Conservation (phyloP, 1,140 invertebrate species). For the Bombus waltoni region DNA sequence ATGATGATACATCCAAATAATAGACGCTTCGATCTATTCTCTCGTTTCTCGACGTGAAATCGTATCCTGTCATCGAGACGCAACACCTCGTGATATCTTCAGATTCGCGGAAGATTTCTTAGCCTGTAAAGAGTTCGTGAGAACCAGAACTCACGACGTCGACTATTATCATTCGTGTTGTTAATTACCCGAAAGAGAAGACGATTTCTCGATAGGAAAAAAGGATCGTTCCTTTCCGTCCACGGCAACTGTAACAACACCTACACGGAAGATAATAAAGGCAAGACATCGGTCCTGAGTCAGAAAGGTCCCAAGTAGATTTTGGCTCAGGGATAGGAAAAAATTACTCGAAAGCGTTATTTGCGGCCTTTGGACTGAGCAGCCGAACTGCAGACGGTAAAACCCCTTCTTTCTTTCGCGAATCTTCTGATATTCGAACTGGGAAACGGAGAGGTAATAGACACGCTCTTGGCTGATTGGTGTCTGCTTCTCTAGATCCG, state of each 20-base stretch:
- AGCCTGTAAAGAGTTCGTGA: background rate
- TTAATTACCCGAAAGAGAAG: background rate
- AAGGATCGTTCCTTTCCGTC: conserved; percentile 35
- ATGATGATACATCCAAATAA: background rate
- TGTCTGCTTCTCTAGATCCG: conserved; percentile 1
- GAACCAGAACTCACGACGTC: background rate
- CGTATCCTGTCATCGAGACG: background rate
- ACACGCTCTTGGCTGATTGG: conserved; percentile 25
- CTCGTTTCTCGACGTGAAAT: background rate
- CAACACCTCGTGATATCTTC: background rate
- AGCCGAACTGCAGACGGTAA: background rate
- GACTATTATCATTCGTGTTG: background rate
- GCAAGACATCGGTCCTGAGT: conserved; percentile 31
- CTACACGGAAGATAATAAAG: background rate
- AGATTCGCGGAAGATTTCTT: background rate
- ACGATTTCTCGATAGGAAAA: background rate
- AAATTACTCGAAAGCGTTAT: conserved; percentile 45
- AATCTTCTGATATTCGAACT: background rate
- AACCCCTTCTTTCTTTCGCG: background rate
- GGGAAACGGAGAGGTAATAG: background rate
- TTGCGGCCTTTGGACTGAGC: conserved; percentile 46
- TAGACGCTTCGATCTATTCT: background rate
- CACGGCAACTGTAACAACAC: conserved; percentile 3
- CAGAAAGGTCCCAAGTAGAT: conserved; percentile 60
- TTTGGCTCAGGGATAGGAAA: conserved; percentile 67